Base-by-base conservation (phyloP, 2,797 vertebrate species). In the Schizopygopsis malacanthus region DNA sequence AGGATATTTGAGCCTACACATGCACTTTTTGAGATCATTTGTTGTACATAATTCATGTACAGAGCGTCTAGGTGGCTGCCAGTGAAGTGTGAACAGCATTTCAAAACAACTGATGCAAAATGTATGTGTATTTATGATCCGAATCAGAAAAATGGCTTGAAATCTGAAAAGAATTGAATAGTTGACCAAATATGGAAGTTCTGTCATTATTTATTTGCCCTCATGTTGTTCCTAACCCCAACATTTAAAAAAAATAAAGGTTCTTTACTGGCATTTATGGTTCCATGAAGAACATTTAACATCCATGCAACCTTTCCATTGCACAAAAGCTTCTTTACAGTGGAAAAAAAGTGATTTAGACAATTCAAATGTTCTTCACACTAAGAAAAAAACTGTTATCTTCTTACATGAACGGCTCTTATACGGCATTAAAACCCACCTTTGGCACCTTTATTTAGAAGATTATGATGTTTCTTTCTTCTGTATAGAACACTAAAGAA, bases 61-160 rank as follows among this genome's bases (percentile, higher is more conserved):
- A 82, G 79, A 79, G 71, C 22, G 52, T 52, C 85, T 59, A 33
- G 67, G 45, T 61, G 79, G 81, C 22, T 91, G 90, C 81, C 93
- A 84, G 84, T 89, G 87, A 71, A 88, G 86, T 59, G 54, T 86
- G 43, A 39, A 56, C 15, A 22, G 2, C 28, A 37, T 77, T n/a
- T 54, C 10, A 25, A 71, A 6, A 39, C 43, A 33, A 28, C 9
- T 6, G 33, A 83, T 25, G 22, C 37, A 45, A 52, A 82, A 75
- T 18, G 4, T 77, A 50, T 54, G 16, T 52, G 15, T 7, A 81
- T 56, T 20, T 71, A 61, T 9, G 2, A 82, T 61, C 16, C 5
- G 18, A 33, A 82, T 41, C 25, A 76, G 8, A 22, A 76, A 76
- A 18, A 7, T 18, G 47, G 25, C 47, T 75, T 16, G 22, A 47